A percentile compares a stretch with the other conserved stretches of the same genome.
Conservation (phyloP, 92 coral and sea anemone genomes). For the Siderastrea siderea region DNA sequence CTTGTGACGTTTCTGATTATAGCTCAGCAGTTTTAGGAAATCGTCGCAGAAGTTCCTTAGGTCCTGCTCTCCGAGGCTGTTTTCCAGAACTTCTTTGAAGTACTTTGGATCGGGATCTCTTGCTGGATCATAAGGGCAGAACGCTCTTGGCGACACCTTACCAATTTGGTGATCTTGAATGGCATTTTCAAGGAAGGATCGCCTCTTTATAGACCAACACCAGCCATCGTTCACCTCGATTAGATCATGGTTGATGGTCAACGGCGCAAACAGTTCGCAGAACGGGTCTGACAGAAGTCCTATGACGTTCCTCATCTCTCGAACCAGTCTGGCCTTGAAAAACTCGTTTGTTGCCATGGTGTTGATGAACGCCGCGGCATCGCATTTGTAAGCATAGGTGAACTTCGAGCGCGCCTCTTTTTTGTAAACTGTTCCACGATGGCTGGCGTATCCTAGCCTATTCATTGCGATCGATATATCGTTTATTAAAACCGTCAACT, state of each 20-base stretch:
- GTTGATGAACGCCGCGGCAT: constrained; percentile 34
- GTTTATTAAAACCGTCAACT: no score
- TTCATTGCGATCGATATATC: no score
- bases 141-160: constrained; percentile 39
- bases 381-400: neutral
- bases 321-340: constrained; percentile 20
- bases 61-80: constrained; percentile 30
- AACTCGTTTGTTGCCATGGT: constrained; percentile 41
- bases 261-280: neutral
- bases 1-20: neutral
- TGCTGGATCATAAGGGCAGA: neutral
- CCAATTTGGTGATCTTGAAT: constrained; percentile 16
- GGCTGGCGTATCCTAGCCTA: no score
- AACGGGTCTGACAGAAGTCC: neutral
- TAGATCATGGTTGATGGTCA: constrained; percentile 4
- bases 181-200: neutral
- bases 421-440: no score
- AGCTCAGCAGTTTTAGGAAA: neutral
- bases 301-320: constrained; percentile 2
- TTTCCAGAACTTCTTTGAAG: constrained; percentile 30
- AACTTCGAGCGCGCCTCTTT: neutral
- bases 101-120: constrained; percentile 49
- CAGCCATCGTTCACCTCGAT: constrained; percentile 22
- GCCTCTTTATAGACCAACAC: constrained; percentile 31
- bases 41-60: neutral